Evolutionary conservation across 2,797 vertebrate genomes (phyloP), one percentile per base, ranked within the genome.

Genomic region (Discoglossus pictus): DNA sequence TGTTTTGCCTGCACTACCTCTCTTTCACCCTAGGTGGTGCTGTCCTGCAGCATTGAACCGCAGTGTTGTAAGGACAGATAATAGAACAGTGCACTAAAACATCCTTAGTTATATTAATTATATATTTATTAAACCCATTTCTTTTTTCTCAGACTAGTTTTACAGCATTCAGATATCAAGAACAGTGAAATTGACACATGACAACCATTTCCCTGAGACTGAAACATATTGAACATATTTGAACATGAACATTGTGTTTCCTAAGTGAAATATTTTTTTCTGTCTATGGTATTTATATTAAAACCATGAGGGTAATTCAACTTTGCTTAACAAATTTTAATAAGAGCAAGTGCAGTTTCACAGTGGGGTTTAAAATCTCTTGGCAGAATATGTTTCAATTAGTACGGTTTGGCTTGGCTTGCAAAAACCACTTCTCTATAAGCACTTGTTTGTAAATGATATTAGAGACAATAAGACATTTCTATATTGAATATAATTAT

Each of bases 361-460:
- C 42, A 63, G 21, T 40, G 25, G 31, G 58, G 51, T 48, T 62
- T 55, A 47, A 25, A 54, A 15, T 17, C 17, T 31, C 46, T 48
- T 70, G 34, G 50, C 35, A 40, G 21, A 34, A 43, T 13, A 23
- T 10, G 10, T 35, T 51, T 63, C 42, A 70, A 50, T 61, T 43
- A 63, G 6, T 34, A 15, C 44, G 47, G 59, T 55, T 69, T 55
- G 25, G 54, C 36, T 55, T 51, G 67, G 51, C 59, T 39, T 24
- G 35, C 18, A 24, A 18, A 63, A 63, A 50, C 15, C 43, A 63
- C 23, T 63, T 63, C 43, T 50, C 60, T 69, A 48, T 69, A 55
- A 54, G 58, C 52, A 24, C 53, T 36, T 62, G 53, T 40, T 53
- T 58, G 52, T 4, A 34, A 64, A 63, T 44, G 15, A 50, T 24